Percentiles rank a stretch among this genome's conserved stretches.
Conservation (phyloP, 2,113 vertebrate species). For the Xenopus borealis region DNA sequence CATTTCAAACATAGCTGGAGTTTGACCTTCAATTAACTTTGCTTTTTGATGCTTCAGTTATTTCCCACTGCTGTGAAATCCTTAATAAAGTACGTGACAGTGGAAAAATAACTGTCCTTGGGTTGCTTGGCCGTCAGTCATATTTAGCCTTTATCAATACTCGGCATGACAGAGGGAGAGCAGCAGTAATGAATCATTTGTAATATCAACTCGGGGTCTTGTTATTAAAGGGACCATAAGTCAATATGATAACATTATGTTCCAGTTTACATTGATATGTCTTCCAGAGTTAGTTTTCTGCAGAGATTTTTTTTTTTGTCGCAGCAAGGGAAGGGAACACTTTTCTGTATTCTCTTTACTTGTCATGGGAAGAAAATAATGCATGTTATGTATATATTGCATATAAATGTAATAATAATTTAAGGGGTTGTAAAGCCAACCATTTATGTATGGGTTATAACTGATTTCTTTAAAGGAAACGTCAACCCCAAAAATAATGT, state of each 20-base stretch:
- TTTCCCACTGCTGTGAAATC: conserved; percentile 37
- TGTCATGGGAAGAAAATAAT: too few relatives aligned
- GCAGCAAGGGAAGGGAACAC: too few relatives aligned
- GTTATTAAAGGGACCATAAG: neutral
- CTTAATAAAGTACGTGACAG: conserved; percentile 17
- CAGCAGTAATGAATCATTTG: neutral
- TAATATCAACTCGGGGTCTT: neutral
- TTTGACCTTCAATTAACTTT: conserved; percentile 42
- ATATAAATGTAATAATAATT: too few relatives aligned
- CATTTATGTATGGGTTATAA: too few relatives aligned
- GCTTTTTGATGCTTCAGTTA: conserved; percentile 39
- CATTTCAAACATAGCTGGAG: conserved; percentile 10
- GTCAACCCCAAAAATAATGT: too few relatives aligned
- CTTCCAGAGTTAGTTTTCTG: too few relatives aligned
- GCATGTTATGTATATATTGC: too few relatives aligned
- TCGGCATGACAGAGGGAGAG: neutral
- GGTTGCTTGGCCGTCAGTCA: conserved; percentile 9
- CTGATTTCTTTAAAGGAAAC: too few relatives aligned
- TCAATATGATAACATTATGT: neutral
- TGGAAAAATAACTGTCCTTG: conserved; percentile 3
- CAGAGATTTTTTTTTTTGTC: too few relatives aligned
- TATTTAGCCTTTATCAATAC: conserved; percentile 22
- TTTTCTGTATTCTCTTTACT: too few relatives aligned
- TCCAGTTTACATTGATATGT: too few relatives aligned
- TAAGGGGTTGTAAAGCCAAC: too few relatives aligned